A percentile compares a stretch with the other conserved stretches of the same genome.
Evolutionary conservation across 2,797 vertebrate genomes (phyloP).

Genomic region (Pangasius djambal): DNA sequence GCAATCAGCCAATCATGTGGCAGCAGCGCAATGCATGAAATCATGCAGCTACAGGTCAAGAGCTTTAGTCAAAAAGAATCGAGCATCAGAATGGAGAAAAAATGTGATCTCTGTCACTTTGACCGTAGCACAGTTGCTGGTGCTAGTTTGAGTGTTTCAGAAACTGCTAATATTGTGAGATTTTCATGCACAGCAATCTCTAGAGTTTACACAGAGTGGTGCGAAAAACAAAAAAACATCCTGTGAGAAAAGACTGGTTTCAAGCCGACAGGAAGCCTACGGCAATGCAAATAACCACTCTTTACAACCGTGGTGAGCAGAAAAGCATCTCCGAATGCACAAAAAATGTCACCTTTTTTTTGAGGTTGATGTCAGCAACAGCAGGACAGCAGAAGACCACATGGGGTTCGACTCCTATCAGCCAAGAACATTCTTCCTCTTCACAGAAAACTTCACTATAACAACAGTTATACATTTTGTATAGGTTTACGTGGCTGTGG

Average conservation of each 20-base stretch:
- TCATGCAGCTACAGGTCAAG: neutral
- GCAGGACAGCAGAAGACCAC: neutral
- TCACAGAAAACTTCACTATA: neutral
- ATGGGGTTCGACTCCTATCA: neutral
- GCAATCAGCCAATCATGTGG: neutral
- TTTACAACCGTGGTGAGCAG: neutral
- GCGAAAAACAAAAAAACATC: neutral
- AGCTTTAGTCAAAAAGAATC: too few relatives aligned
- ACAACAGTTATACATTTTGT: neutral
- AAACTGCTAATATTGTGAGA: neutral
- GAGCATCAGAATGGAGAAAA: neutral
- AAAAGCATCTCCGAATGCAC: neutral
- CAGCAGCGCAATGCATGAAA: neutral
- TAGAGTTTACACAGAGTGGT: neutral
- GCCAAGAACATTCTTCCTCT: neutral
- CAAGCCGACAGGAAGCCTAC: neutral
- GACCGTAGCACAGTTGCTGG: too few relatives aligned
- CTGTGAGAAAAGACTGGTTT: neutral
- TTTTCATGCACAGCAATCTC: too few relatives aligned
- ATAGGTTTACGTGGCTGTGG: neutral
- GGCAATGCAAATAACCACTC: neutral
- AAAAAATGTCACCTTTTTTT: neutral
- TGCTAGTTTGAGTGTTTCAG: too few relatives aligned
- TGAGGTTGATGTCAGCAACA: too few relatives aligned
- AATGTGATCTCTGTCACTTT: neutral